Evolutionary conservation across 2,113 vertebrate genomes (phyloP), one percentile per base, ranked within the genome.

Genomic region (Mesoclemmys tuberculata): DNA sequence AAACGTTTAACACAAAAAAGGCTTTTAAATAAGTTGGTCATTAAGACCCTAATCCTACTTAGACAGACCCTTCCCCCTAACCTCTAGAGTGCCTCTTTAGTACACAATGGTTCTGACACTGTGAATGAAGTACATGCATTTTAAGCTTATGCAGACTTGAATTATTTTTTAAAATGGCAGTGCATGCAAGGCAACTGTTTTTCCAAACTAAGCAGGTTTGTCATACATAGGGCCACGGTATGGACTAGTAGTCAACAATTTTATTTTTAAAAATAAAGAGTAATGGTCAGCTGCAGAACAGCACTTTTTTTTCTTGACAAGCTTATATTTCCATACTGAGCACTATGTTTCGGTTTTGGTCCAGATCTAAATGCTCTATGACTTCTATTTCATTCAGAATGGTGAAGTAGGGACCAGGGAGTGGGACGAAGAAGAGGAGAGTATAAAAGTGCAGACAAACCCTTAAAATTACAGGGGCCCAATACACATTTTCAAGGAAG

Each of bases 171-270:
- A 1, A 11, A 3, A 18, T 55, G 38, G 48, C 0, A 46, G 10
- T 1, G 64, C 90, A 58, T 1, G 6, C 54, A 49, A 11, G 88
- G 31, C 4, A 84, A 56, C 16, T 87, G 21, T 44, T 78, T 52
- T 56, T 46, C 29, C 29, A 35, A 4, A 75, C 35, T 35, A 10
- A 35, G 5, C 38, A 10, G 35, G 6, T 46, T 21, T 58, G 16
- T 0, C 0, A 0, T 13, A 38, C 18, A 52, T n/a, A 68, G 18
- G 68, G n/a, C n/a, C 22, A 85, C n/a, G 27, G 3, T 2, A 61
- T 71, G 58, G 75, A 82, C 7, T 41, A 56, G 51, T 58, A 13
- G 46, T 61, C 3, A 46, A 5, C 44, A 94, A 56, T 4, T 91
- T 82, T 14, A 10, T 84, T 80, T 87, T 51, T 31, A 68, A 54